Evolutionary conservation across 1,140 invertebrate genomes (phyloP).

Genomic region (Drosophila ogumai): DNA sequence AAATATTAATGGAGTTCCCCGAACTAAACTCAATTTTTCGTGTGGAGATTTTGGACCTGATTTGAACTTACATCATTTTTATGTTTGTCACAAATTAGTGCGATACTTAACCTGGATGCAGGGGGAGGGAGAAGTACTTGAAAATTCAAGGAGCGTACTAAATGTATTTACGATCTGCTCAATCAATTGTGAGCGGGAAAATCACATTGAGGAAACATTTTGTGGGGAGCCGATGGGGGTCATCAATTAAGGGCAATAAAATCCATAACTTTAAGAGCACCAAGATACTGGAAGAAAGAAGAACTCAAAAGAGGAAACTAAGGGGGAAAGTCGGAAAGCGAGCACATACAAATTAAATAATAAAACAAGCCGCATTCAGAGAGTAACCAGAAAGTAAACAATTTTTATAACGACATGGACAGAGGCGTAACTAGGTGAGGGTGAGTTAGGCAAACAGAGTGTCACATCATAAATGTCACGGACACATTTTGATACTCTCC

Average conservation of each 20-base stretch:
- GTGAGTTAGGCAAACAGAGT: constrained; percentile 62
- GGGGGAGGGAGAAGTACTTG: constrained; percentile 8
- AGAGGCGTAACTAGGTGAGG: neutral
- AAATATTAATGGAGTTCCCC: constrained; percentile 29
- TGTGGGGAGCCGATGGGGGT: constrained; percentile 16
- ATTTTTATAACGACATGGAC: constrained; percentile 31
- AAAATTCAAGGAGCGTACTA: constrained; percentile 29
- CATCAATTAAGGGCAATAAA: constrained; percentile 46
- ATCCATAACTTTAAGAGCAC: constrained; percentile 12
- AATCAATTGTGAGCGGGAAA: constrained; percentile 21
- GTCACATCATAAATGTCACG: constrained; percentile 82
- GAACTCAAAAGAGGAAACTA: neutral
- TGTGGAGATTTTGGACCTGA: neutral
- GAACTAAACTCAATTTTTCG: neutral
- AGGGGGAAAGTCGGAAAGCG: constrained; percentile 13
- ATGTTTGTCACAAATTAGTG: constrained; percentile 46
- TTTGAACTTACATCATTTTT: constrained; percentile 21
- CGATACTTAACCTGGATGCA: constrained; percentile 15
- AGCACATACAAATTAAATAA: constrained; percentile 50
- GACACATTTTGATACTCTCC: constrained; percentile 64
- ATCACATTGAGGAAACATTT: constrained; percentile 32
- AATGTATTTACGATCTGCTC: constrained; percentile 36
- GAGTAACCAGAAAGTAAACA: constrained; percentile 67
- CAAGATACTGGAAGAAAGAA: neutral
- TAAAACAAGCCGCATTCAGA: constrained; percentile 57